Evolutionary conservation across 2,113 vertebrate species (phyloP), one percentile per base, ranked within the genome.

Genomic region (Sorex araneus): DNA sequence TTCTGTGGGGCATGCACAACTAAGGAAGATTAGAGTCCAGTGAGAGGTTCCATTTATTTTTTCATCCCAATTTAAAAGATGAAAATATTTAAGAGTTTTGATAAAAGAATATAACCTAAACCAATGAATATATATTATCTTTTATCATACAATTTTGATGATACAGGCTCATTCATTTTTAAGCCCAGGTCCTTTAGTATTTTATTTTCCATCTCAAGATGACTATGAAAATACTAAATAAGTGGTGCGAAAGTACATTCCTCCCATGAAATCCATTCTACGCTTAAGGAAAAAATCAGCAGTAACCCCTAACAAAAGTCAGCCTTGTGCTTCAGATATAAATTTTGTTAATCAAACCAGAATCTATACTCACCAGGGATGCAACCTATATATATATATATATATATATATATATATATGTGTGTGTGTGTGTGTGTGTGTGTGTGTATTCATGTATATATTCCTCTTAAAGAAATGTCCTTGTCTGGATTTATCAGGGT

Each of bases 21-120:
- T 82, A 94, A 66, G 89, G 71, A 93, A 97, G 96, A 96, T 96
- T 95, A 95, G 89, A 95, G 94, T 95, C 95, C 93, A 92, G 63
- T 74, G 43, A 92, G 89, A 93, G 60, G 21, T 94, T 96, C 85
- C 92, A 54, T 92, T 95, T 96, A 91, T 95, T 97, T 96, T 82
- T 60, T 4, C 94, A 92, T 86, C 83, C 87, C 87, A 84, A 12
- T 82, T 96, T 96, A 84, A 95, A 88, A 57, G 47, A 86, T 84
- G 74, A 77, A 96, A 96, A 94, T 86, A 27, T 36, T 83, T 84
- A 30, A 70, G 18, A 89, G 64, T 84, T 96, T 79, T 18, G 11
- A 93, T 80, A 74, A 86, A 70, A 0, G 30, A 81, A 95, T 92
- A 88, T 34, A 84, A 16, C 3, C 73, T 32, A 94, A 96, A 79